Percentiles rank a stretch among this genome's conserved stretches.
Evolutionary conservation across 2,888 invertebrate genomes (phyloP).

Genomic region (Hybos culiciformis): DNA sequence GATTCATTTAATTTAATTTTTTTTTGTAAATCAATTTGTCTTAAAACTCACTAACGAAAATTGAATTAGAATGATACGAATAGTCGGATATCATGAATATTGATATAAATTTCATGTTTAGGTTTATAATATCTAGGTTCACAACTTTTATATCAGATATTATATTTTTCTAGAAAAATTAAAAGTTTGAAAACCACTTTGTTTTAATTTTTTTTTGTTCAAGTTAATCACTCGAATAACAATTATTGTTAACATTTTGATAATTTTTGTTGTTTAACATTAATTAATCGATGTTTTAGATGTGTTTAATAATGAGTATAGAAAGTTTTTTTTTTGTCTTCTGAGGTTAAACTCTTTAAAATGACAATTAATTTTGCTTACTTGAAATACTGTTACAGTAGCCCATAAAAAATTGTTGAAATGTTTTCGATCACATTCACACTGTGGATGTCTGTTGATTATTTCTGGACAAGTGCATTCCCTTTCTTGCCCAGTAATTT

Average conservation of each 20-base stretch:
- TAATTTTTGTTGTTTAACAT: constrained; percentile 4
- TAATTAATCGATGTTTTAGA: neutral
- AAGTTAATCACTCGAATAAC: neutral
- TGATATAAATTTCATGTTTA: too few relatives aligned
- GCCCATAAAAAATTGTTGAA: constrained; percentile 98
- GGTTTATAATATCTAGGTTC: too few relatives aligned
- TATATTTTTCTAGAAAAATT: too few relatives aligned
- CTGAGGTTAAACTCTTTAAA: neutral
- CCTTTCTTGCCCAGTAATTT: constrained; percentile 61
- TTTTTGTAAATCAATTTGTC: too few relatives aligned
- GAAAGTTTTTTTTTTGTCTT: neutral
- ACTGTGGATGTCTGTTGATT: constrained; percentile 73
- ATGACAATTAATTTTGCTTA: constrained; percentile 38
- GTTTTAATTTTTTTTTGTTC: too few relatives aligned
- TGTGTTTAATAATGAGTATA: neutral
- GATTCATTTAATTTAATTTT: too few relatives aligned
- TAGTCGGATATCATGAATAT: too few relatives aligned
- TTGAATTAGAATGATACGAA: too few relatives aligned
- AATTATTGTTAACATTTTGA: constrained; percentile 8
- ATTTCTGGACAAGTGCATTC: constrained; percentile 91
- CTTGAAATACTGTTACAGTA: constrained; percentile 95
- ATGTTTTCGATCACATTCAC: constrained; percentile 95
- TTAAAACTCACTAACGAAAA: too few relatives aligned
- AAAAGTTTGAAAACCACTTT: too few relatives aligned
- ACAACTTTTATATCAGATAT: too few relatives aligned